A percentile compares a stretch with the other conserved stretches of the same genome.
Evolutionary conservation across 2,113 vertebrate genomes (phyloP).

Genomic region (Salvelinus fontinalis): DNA sequence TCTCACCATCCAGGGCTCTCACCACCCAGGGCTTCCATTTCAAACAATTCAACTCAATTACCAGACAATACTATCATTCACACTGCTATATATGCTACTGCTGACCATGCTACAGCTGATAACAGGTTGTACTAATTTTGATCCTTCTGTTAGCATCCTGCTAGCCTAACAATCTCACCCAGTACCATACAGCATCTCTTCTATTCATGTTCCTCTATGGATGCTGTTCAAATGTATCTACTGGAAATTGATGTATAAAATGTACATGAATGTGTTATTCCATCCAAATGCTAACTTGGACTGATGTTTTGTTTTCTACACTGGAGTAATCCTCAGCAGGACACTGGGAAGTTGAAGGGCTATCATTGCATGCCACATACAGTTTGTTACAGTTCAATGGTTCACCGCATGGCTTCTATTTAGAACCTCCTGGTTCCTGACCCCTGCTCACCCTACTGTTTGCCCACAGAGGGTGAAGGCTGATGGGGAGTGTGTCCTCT

Average conservation of each 20-base stretch:
- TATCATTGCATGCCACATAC: too few relatives aligned
- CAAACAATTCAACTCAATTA: too few relatives aligned
- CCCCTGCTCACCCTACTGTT: conserved; percentile 49
- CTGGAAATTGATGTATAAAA: not conserved
- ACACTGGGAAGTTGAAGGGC: too few relatives aligned
- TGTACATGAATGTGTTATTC: not conserved
- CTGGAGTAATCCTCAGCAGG: too few relatives aligned
- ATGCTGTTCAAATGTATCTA: not conserved
- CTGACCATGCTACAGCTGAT: not conserved
- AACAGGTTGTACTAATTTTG: not conserved
- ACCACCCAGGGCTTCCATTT: too few relatives aligned
- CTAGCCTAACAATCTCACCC: not conserved
- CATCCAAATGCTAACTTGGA: too few relatives aligned
- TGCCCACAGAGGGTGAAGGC: conserved; percentile 83
- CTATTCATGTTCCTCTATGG: not conserved
- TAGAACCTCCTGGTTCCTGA: conserved; percentile 13
- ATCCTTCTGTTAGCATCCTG: not conserved
- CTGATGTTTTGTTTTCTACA: too few relatives aligned
- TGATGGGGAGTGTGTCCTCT: conserved; percentile 63
- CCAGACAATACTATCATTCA: too few relatives aligned
- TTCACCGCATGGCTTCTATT: not conserved
- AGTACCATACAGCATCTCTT: not conserved
- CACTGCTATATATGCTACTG: not conserved
- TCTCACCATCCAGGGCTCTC: too few relatives aligned
- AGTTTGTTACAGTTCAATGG: too few relatives aligned